Evolutionary conservation across 2,113 vertebrate species (phyloP).

Genomic region (Cervus canadensis): DNA sequence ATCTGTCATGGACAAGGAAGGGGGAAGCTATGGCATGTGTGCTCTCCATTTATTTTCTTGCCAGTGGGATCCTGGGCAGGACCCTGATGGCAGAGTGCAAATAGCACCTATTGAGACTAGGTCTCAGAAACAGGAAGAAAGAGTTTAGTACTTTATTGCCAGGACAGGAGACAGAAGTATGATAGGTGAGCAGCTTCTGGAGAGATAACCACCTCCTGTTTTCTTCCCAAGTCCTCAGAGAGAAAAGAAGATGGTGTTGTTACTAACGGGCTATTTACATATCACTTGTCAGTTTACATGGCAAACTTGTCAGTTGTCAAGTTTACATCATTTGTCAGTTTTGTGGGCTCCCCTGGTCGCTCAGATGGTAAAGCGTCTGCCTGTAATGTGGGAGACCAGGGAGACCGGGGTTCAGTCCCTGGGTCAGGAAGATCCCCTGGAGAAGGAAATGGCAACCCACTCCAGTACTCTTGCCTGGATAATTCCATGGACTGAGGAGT

Average conservation of each 20-base stretch:
- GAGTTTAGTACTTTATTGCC: not conserved
- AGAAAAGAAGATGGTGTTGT: not conserved
- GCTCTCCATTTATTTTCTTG: not conserved
- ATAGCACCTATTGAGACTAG: not conserved
- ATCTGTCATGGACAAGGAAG: not conserved
- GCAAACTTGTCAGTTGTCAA: not conserved
- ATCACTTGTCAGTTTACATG: not conserved
- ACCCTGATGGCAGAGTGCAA: not conserved
- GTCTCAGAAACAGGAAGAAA: not conserved
- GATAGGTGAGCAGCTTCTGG: not conserved
- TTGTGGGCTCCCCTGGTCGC: not conserved
- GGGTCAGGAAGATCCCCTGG: not conserved
- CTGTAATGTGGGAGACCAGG: not conserved
- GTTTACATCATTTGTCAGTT: not conserved
- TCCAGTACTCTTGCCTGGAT: not conserved
- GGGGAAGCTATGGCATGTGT: accelerated
- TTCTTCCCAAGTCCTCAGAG: not conserved
- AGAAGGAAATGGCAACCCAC: not conserved
- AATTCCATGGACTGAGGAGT: not conserved
- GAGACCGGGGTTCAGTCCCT: not conserved
- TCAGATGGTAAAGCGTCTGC: not conserved
- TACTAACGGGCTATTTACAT: not conserved
- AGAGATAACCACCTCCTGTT: not conserved
- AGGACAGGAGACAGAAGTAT: not conserved
- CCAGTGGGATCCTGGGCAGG: not conserved